Conservation (phyloP, 2,888 invertebrate genomes). For the Pseudanteris insignis region DNA sequence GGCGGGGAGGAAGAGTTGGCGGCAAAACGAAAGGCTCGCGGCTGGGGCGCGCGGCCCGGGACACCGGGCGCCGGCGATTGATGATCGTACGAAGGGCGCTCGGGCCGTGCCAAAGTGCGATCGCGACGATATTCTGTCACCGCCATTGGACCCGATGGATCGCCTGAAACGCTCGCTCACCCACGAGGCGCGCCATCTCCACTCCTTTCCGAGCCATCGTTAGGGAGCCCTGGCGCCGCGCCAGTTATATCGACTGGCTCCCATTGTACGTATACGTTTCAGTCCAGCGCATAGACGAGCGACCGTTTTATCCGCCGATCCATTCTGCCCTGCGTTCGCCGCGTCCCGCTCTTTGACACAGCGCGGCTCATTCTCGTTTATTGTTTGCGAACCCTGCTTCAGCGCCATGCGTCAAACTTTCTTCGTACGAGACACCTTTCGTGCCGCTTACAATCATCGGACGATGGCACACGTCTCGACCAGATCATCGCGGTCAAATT, state of each 20-base stretch:
- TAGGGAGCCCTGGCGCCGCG: constrained; percentile 62
- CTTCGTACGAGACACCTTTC: too few species aligned
- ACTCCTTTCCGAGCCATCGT: constrained; percentile 64
- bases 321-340: constrained; percentile 47
- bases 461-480: too few species aligned
- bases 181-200: constrained; percentile 59
- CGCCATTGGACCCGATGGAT: constrained; percentile 59
- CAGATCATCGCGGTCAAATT: too few species aligned
- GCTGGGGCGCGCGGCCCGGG: constrained; percentile 36
- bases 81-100: constrained; percentile 46
- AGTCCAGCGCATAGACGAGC: constrained; percentile 44
- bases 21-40: constrained; percentile 24
- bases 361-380: constrained; percentile 58
- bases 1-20: too few species aligned
- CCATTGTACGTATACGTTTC: constrained; percentile 55
- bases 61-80: constrained; percentile 50
- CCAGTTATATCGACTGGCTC: constrained; percentile 65
- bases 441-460: too few species aligned
- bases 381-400: constrained; percentile 53
- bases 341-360: constrained; percentile 36
- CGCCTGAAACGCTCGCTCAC: constrained; percentile 51
- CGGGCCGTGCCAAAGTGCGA: constrained; percentile 63
- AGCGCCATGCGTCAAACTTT: constrained; percentile 51
- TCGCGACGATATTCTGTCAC: constrained; percentile 65
- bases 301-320: constrained; percentile 45